These are phyloP conservation scores for Ceryle rudis DNA, from an alignment of 2,797 vertebrate genomes.

Conservation along the genomic window DNA sequence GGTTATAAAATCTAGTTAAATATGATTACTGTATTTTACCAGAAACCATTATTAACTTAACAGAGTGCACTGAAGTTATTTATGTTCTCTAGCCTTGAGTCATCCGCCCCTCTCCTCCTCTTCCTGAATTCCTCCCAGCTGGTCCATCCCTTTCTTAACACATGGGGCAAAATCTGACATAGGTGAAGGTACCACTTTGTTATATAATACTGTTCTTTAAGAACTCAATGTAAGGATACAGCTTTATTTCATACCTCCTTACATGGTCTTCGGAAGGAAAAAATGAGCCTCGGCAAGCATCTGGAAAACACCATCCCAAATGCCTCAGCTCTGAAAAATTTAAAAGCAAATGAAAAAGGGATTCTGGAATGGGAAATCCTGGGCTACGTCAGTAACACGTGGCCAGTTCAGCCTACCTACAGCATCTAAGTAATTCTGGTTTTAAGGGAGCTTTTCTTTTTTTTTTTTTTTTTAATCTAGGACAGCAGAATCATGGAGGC, in stretches of 20 bases:
- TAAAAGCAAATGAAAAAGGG: not conserved
- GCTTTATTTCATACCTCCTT: not conserved
- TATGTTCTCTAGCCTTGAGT: not conserved
- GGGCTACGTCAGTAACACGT: not conserved
- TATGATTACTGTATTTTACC: not conserved
- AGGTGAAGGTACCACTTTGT: not conserved
- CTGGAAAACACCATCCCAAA: not conserved
- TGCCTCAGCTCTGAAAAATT: not conserved
- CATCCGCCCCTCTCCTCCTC: not conserved
- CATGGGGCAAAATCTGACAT: not conserved
- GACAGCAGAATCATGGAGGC: not conserved
- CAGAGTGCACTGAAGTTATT: not conserved
- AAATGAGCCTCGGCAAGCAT: not conserved
- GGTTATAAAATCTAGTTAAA: not conserved
- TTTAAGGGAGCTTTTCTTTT: not conserved
- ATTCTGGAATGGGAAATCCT: not conserved
- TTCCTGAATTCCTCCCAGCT: not conserved
- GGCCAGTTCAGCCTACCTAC: not conserved
- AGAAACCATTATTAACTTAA: not conserved
- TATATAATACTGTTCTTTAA: not conserved
- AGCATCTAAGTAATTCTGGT: not conserved
- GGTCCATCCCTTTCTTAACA: not conserved
- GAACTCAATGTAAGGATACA: not conserved
- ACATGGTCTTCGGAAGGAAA: not conserved
- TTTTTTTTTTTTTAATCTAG: not conserved